Base-by-base conservation (phyloP, 2,888 invertebrate genomes). In the Lasioglossum morio region DNA sequence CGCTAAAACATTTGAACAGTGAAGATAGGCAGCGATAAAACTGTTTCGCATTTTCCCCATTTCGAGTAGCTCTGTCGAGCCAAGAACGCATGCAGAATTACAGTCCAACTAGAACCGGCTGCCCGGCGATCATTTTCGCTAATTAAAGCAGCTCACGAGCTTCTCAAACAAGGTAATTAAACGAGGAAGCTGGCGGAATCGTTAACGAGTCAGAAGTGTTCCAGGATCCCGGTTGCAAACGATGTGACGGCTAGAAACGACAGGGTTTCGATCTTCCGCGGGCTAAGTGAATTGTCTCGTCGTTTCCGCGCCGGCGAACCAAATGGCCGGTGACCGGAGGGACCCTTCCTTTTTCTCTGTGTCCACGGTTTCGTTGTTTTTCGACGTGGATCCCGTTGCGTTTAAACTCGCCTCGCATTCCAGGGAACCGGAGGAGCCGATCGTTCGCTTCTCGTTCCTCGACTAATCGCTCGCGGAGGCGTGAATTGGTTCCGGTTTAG, bases 331-430 rank as follows among this genome's bases (percentile, higher is more conserved):
- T 40, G 37, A 4, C 40, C 23, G 23, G n/a, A n/a, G 10, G 69
- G n/a, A 48, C 48, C 48, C 34, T 48, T 46, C 66, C 46, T n/a
- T 43, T 70, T 63, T 46, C 43, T 57, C 77, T 66, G 53, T 66
- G 63, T 16, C 46, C 72, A 53, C 75, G n/a, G 60, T n/a, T 70
- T 53, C 43, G 14, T 74, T 72, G 46, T 60, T 69, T 73, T 66
- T 72, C 66, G 66, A 73, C 46, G 40, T 72, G 60, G 63, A 70
- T 86, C 81, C 87, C 86, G 87, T 87, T 86, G 79, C 81, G 83
- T 84, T 79, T 80, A 83, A 83, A 86, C 80, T 74, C 81, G 77
- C 77, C 60, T 86, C 70, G 66, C 79, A 81, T 84, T 87, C 86
- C 77, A 46, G 40, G 27, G 43, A 84, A 75, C 70, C 72, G 82